Evolutionary conservation across 37 sponge, comb jelly and placozoan species (phyloP), one percentile per base, ranked within the genome.

Genomic region (Mnemiopsis leidyi): DNA sequence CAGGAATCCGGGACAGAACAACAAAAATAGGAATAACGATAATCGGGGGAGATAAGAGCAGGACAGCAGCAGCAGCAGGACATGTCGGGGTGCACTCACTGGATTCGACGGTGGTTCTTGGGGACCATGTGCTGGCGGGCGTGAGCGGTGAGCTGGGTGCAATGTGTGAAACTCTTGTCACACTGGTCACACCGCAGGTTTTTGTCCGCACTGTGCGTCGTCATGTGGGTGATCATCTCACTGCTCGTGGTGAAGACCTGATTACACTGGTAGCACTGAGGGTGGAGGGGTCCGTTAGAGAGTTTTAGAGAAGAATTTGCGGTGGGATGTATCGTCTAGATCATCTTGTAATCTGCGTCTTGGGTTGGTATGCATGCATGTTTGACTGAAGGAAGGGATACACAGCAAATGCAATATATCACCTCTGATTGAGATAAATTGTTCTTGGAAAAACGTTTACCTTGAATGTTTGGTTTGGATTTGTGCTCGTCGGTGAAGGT

Each of bases 121-220:
- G 90, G 90, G 24, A 85, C 90, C 25, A 33, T 85, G 90, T 85
- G 90, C 48, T 85, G 90, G 23, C 90, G 39, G 23, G 90, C 90
- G 61, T 85, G 90, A 40, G 90, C 90, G 23, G 90, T 85, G 24
- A 85, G 90, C 48, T 85, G 90, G 61, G 90, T 85, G 61, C 90
- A 85, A 37, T 85, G 90, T n/a, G 90, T 85, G 29, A 85, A 85
- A 26, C 90, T 85, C 90, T 85, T 85, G 29, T 85, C 90, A 85
- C 90, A 85, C 61, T 85, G 90, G 30, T 85, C 90, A 85, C 90
- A 85, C 90, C 90, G 23, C 90, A 85, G 61, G 61, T 85, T 85
- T 61, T 85, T 85, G 29, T 85, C 90, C 38, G 90, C 36, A 26
- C 29, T 38, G 90, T 85, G 90, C 0, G 61, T 85, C 3, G 90